phyloP scores from a whole-genome alignment of 2,888 invertebrate species.

The Electrophaes corylata region DNA sequence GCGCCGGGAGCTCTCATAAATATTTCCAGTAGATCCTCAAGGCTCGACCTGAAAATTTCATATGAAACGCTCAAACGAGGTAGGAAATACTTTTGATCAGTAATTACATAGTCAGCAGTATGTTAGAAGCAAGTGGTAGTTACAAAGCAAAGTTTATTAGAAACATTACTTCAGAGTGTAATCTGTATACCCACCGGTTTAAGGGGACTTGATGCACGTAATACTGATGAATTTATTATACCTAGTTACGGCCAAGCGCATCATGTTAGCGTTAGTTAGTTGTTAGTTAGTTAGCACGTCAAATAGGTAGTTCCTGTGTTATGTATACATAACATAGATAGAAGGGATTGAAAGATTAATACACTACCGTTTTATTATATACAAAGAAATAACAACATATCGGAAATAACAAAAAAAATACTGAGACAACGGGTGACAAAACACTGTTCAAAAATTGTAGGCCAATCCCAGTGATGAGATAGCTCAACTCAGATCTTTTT shows the following conservation, averaged over 20 bases:
- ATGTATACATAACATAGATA: no score
- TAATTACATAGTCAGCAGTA: background rate
- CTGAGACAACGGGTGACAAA: no score
- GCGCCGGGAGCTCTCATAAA: slow-evolving; percentile 37
- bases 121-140: background rate
- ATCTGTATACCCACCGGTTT: background rate
- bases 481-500: no score
- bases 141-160: background rate
- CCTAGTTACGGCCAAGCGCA: slow-evolving; percentile 10
- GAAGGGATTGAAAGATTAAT: no score
- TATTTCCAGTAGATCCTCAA: slow-evolving; percentile 30
- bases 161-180: background rate
- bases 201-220: slow-evolving; percentile 1
- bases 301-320: no score
- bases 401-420: no score
- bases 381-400: no score
- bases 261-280: slow-evolving; percentile 5
- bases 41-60: slow-evolving; percentile 20
- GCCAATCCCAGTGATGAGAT: no score
- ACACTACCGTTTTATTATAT: no score
- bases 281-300: no score
- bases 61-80: background rate
- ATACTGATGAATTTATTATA: slow-evolving; percentile 19
- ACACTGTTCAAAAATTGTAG: no score
- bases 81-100: background rate